Evolutionary conservation across 23 tunicate species (phyloP).

Genomic region (Phallusia fumigata): DNA sequence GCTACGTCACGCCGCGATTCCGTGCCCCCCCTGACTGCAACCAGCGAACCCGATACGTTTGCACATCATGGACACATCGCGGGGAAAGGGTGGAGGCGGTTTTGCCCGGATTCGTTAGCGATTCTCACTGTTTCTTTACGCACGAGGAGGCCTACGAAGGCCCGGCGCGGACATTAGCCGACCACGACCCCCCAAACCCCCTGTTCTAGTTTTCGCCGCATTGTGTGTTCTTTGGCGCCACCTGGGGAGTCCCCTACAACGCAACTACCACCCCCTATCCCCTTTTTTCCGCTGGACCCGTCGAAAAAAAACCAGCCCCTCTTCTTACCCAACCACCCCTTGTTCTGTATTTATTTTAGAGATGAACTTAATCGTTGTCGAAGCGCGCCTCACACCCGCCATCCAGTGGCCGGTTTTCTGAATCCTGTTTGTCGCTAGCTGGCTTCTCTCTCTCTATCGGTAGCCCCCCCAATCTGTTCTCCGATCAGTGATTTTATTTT

Average conservation of each 20-base stretch:
- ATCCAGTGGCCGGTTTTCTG: constrained; percentile 4
- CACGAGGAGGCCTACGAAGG: neutral
- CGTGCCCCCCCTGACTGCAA: neutral
- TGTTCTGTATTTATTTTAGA: constrained; percentile 13
- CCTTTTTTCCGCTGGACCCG: no score
- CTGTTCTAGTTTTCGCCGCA: constrained; percentile 1
- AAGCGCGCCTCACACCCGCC: neutral
- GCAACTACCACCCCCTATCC: constrained; percentile 2
- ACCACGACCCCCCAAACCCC: neutral
- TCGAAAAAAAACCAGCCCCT: neutral
- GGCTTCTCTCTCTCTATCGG: neutral
- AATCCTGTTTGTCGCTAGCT: constrained; percentile 3
- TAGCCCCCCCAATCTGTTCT: no score
- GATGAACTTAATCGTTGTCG: constrained; percentile 12
- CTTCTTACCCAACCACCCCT: neutral
- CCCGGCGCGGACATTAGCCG: neutral
- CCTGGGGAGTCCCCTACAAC: neutral
- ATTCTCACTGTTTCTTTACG: neutral
- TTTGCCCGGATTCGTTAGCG: neutral
- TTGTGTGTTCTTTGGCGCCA: constrained; percentile 3
- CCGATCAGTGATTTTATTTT: no score
- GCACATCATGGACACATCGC: neutral
- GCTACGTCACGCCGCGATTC: neutral
- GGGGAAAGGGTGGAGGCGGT: neutral
- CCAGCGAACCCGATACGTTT: neutral